Evolutionary conservation across 2,113 vertebrate species (phyloP).

Genomic region (Calidris pygmaea): DNA sequence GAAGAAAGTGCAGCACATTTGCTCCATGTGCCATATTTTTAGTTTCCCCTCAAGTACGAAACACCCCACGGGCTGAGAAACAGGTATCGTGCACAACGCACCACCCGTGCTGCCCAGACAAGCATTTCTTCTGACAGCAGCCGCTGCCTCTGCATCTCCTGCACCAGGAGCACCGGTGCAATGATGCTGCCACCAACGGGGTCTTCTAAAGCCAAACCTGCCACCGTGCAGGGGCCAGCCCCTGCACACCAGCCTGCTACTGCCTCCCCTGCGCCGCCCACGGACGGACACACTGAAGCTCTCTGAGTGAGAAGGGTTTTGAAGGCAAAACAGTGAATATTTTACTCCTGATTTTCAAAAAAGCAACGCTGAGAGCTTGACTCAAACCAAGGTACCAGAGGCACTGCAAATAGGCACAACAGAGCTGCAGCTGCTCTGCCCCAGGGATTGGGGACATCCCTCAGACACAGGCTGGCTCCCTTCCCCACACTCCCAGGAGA

Average conservation of each 20-base stretch:
- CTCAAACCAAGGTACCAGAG: background rate
- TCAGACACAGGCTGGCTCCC: background rate
- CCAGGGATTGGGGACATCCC: accelerated
- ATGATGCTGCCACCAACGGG: background rate
- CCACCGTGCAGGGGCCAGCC: background rate
- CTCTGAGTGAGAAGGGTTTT: background rate
- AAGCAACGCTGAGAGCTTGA: background rate
- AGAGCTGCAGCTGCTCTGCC: background rate
- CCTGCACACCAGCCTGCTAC: background rate
- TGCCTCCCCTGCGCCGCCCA: background rate
- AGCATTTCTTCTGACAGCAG: background rate
- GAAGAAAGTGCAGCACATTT: background rate
- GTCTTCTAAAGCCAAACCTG: background rate
- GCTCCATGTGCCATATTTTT: background rate
- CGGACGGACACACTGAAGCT: background rate
- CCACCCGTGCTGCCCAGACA: background rate
- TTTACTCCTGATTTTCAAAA: background rate
- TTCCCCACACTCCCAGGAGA: background rate
- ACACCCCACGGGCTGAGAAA: background rate
- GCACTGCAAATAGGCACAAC: accelerated
- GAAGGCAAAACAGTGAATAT: background rate
- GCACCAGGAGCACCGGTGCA: accelerated
- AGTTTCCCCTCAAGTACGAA: background rate
- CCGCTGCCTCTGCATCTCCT: background rate
- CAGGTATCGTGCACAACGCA: background rate